Evolutionary conservation across 2,797 vertebrate species (phyloP).

Genomic region (Myripristis jacobus): DNA sequence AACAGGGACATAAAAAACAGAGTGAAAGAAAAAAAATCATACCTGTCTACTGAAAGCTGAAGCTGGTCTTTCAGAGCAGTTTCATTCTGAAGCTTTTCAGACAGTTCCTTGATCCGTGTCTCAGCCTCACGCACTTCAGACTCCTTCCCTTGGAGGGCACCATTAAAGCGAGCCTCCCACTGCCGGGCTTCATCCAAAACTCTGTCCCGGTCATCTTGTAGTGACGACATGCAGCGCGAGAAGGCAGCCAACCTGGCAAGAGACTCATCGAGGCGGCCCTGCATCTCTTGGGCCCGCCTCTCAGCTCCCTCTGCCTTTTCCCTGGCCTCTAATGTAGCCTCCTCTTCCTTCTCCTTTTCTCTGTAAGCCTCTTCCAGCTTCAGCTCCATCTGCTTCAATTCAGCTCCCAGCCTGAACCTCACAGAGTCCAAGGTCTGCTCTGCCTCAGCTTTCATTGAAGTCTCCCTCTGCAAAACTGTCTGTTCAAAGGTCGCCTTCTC

Average conservation of each 20-base stretch:
- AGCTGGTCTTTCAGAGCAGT: conserved; percentile 84
- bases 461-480: conserved; percentile 81
- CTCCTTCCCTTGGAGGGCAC: conserved; percentile 91
- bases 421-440: conserved; percentile 89
- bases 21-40: conserved; percentile 26
- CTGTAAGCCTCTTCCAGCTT: conserved; percentile 84
- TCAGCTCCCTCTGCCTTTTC: conserved; percentile 81
- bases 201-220: conserved; percentile 95
- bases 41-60: conserved; percentile 80
- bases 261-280: conserved; percentile 89
- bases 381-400: conserved; percentile 89
- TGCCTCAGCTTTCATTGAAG: conserved; percentile 80
- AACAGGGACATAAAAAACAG: background rate
- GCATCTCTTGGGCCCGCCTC: conserved; percentile 83
- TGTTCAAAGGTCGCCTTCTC: conserved; percentile 83
- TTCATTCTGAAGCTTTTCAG: conserved; percentile 86
- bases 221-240: conserved; percentile 95
- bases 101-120: conserved; percentile 80
- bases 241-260: conserved; percentile 94
- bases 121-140: conserved; percentile 89
- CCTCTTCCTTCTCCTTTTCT: conserved; percentile 85
- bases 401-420: conserved; percentile 87
- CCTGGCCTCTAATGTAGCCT: conserved; percentile 80
- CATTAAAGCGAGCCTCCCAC: conserved; percentile 93
- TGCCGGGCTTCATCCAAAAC: conserved; percentile 92